Base-by-base conservation (phyloP, 2,888 invertebrate genomes). In the Tenthredo notha region DNA sequence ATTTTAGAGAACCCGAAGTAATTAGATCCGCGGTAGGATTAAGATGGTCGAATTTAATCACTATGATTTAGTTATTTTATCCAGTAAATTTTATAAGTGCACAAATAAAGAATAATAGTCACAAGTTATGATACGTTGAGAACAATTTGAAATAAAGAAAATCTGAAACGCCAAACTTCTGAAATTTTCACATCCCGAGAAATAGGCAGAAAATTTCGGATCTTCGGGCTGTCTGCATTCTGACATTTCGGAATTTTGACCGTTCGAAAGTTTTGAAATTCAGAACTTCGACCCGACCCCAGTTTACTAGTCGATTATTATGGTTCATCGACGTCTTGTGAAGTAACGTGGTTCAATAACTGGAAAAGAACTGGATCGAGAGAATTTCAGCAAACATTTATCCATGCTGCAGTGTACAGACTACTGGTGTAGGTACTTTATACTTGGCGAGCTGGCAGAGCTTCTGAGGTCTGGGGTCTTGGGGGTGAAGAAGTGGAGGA, bases 1-100 rank as follows among this genome's bases (percentile, higher is more conserved):
- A 74, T 74, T 74, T 18, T 18, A 54, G 77, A 54, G 47, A 77
- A 47, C 54, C 12, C 15, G 33, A 33, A 77, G 77, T 77, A 77
- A 77, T 77, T 77, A 77, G 77, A 77, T 50, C 33, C 77, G 33
- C 18, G 25, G 50, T 77, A 54, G 74, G 43, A 25, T 74, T 40
- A 40, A 40, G n/a, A n/a, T 15, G 37, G 37, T 18, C 40, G 72
- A 75, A 12, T 75, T 75, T 75, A 47, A 47, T 47, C 33, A 70
- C 29, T 70, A 6, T 29, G 12, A 12, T 61, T 25, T 25, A 25
- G 25, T 25, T 61, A 9, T 10, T 12, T 21, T 9, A 61, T 61
- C 25, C n/a, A n/a, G n/a, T n/a, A 21, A 5, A 5, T 50, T 18
- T 18, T 50, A 18, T 50, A 50, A 50, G 18, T 15, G 5, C 1